Evolutionary conservation across 2,113 vertebrate species (phyloP).

Genomic region (Xyliphius kryptos): DNA sequence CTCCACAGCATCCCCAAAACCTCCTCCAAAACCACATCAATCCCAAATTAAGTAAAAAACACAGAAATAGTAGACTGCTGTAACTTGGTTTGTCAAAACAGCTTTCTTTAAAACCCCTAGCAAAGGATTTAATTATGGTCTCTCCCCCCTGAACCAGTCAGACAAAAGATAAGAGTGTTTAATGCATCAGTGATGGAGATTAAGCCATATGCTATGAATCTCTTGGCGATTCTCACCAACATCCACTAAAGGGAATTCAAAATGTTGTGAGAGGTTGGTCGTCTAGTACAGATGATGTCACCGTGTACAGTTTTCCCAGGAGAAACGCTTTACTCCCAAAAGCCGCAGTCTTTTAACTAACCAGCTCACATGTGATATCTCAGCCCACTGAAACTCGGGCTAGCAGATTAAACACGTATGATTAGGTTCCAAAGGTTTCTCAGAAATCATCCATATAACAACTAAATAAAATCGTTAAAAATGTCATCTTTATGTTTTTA

Average conservation of each 20-base stretch:
- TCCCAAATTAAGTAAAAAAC: constrained; percentile 14
- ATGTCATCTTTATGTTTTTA: too few species aligned
- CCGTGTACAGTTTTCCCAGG: too few species aligned
- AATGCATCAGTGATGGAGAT: background rate
- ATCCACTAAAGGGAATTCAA: constrained; percentile 1
- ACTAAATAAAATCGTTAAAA: too few species aligned
- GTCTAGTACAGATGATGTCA: constrained; percentile 17
- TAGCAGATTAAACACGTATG: too few species aligned
- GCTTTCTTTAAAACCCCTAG: constrained; percentile 39
- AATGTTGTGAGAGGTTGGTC: background rate
- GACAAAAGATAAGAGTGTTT: background rate
- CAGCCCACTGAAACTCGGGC: too few species aligned
- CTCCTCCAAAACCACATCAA: constrained; percentile 35
- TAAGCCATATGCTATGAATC: background rate
- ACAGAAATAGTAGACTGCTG: constrained; percentile 25
- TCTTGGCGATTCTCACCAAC: background rate
- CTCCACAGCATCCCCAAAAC: constrained; percentile 17
- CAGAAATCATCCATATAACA: too few species aligned
- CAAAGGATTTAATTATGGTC: constrained; percentile 27
- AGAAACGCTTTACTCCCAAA: too few species aligned
- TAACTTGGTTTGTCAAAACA: constrained; percentile 27
- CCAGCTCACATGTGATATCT: too few species aligned
- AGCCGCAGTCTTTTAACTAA: too few species aligned
- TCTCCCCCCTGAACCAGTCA: background rate
- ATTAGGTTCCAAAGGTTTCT: too few species aligned